Evolutionary conservation across 2,113 vertebrate genomes (phyloP), one percentile per base, ranked within the genome.

Genomic region (Gambusia holbrooki): DNA sequence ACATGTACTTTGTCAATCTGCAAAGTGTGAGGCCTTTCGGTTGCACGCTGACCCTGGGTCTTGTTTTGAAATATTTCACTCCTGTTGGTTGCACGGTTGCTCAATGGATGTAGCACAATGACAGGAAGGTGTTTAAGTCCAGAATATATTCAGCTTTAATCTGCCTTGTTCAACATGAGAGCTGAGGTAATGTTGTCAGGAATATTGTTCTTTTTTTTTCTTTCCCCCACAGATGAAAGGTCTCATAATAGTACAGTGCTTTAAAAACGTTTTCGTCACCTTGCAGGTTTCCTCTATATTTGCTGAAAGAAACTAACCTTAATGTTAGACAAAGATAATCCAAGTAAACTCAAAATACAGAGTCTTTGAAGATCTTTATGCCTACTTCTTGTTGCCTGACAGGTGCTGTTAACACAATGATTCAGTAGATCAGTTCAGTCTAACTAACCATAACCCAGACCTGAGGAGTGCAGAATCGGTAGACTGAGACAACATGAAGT

Each of bases 1-100:
- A 87, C 61, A 79, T 32, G 77, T 58, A 58, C 51, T 58, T n/a
- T 58, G 51, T 58, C 22, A 58, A 54, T 80, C 64, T 78, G 86
- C 61, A 77, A 69, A 37, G 66, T 62, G 79, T 80, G 11, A 64
- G 12, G 15, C 5, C 14, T 1, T 42, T 19, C 22, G 63, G 82
- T 77, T 77, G 81, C 77, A 17, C 65, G 45, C 71, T 45, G 83
- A 78, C 45, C 45, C 71, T 10, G 19, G 62, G 72, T 77, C 66
- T 12, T 40, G 70, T 79, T 79, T 14, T 45, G 48, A 71, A 68
- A 62, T 30, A 15, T 22, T 30, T 28, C 3, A 19, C 5, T 32
- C 71, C 65, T 76, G 78, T 61, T 37, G 70, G 30, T 60, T 70
- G 54, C 69, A 69, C 3, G n/a, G 74, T 74, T 54, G 70, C 22